Base-by-base conservation (phyloP, 2,888 invertebrate species). In the Pasiphila rectangulata region DNA sequence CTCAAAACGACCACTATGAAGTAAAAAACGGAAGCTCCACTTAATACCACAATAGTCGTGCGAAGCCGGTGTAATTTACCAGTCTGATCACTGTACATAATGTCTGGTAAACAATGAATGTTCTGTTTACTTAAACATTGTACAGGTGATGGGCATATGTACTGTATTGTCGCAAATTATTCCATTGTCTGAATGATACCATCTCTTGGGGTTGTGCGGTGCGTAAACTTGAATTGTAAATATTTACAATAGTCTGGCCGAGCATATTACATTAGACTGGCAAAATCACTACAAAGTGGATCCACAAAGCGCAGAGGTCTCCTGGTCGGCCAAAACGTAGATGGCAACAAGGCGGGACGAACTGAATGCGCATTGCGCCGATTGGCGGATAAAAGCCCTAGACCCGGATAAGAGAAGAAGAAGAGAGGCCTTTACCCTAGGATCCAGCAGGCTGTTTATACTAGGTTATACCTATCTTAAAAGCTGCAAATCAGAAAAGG, bases 41-140 rank as follows among this genome's bases (percentile, higher is more conserved):
- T 43, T 40, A 17, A n/a, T 6, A 34, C 19, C 37, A 47, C 29
- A 35, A 39, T 43, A 34, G 37, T 13, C 36, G 29, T 40, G 39
- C 16, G 42, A 40, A 49, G 29, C 17, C 39, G 13, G 27, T 5
- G 20, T 6, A 24, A 40, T 49, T 44, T 27, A 30, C 42, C 17
- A 32, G 43, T 43, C 24, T 12, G 10, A 37, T 21, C 29, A 15
- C 23, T 2, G 13, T 15, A 1, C 16, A 43, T 44, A 32, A 12
- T 35, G 39, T 16, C 56, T 39, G 20, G 9, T 49, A 57, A 51
- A 65, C 50, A 61, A 56, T 54, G 47, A 49, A 49, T 53, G 54
- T 54, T 65, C 57, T 72, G 67, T 69, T 67, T 63, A 62, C 58
- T 62, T 60, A 72, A 69, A 67, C 64, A 61, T 57, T 64, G 1